Percentiles rank a stretch among this genome's conserved stretches.
These are phyloP conservation scores for Rhagonycha fulva DNA, from an alignment of 2,888 invertebrate species.

Conservation along the genomic window DNA sequence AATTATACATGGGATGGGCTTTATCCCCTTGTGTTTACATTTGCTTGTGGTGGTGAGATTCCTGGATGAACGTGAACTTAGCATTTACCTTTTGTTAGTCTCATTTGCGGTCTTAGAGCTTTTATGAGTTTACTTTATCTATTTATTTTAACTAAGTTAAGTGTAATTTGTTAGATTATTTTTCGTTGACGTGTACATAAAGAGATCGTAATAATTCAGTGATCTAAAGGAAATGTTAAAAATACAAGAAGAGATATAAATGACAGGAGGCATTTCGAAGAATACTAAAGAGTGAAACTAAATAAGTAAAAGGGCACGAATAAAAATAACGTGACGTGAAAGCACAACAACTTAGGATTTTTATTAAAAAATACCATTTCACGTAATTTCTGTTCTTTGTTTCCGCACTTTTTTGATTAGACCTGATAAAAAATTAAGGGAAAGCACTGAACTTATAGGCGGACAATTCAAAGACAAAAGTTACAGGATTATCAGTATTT, in stretches of 20 bases:
- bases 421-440: neutral
- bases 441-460: neutral
- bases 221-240: neutral
- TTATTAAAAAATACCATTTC: neutral
- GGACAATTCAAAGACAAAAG: too few relatives aligned
- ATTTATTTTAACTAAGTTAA: neutral
- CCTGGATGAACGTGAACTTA: slow-evolving; percentile 8
- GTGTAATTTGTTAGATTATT: neutral
- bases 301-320: slow-evolving; percentile 2
- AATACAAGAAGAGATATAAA: slow-evolving; percentile 2
- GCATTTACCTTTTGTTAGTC: slow-evolving; percentile 5
- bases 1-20: slow-evolving; percentile 39
- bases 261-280: neutral
- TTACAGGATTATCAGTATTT: too few relatives aligned
- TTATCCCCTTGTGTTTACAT: slow-evolving; percentile 33
- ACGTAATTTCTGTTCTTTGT: neutral
- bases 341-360: neutral
- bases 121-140: slow-evolving; percentile 15
- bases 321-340: slow-evolving; percentile 7
- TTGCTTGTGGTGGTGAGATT: slow-evolving; percentile 20
- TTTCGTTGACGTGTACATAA: neutral
- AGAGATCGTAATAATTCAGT: neutral
- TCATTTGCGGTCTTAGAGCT: slow-evolving; percentile 8
- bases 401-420: neutral
- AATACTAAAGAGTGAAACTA: neutral